Base-by-base conservation (phyloP, 2,113 vertebrate genomes). In the Erinaceus europaeus region DNA sequence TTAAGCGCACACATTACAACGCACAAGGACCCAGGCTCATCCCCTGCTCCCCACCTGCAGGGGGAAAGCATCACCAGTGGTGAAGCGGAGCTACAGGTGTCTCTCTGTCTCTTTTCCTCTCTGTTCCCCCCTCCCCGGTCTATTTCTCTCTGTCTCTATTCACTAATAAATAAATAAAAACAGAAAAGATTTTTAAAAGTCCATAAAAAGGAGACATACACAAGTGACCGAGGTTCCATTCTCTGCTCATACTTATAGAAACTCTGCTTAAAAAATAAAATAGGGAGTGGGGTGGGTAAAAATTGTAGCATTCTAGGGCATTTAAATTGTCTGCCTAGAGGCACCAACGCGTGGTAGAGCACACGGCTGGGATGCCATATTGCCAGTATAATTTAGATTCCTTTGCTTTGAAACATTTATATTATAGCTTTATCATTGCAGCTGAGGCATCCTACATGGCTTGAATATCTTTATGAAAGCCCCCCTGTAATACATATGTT, bases 381-480 rank as follows among this genome's bases (percentile, higher is more conserved):
- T 93, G 46, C 57, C n/a, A 13, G 6, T 52, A 36, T 89, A 64
- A 87, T 83, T 89, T 79, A 79, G 64, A 91, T 27, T 46, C 11
- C 25, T 32, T 87, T 53, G 38, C 48, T 79, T 59, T 93, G 82
- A 90, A 82, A 72, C 61, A 67, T 90, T 77, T 64, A 78, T 74
- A 21, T 32, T 53, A 59, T 36, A 89, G 50, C 48, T 76, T 84
- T 84, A 73, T 82, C 74, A 48, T 48, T 84, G 72, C 40, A 75
- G 71, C 87, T 85, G 72, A 72, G 62, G 25, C 62, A 64, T 76
- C 29, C 34, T 85, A 48, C 61, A 42, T 50, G 88, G 38, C 40
- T 61, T 73, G 75, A 67, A 87, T 87, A 81, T 73, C 91, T 92
- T 92, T 72, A 80, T 32, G 29, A 81, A 81, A 92, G 74, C n/a